Percentiles rank a stretch among this genome's conserved stretches.
Conservation (phyloP, 2,888 invertebrate genomes). For the Taphrorychus bicolor region DNA sequence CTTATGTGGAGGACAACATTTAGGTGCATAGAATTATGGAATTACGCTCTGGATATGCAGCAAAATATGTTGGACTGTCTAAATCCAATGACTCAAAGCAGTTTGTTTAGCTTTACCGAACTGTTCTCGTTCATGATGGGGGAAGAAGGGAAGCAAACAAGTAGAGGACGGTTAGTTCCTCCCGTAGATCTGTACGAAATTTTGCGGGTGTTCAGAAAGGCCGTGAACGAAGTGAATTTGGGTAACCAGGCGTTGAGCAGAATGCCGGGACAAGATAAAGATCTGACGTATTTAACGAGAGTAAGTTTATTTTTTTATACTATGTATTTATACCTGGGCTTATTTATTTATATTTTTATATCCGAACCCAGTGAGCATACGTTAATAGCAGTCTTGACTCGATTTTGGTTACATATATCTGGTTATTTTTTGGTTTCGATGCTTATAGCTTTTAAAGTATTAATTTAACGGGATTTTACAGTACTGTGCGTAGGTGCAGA, state of each 20-base stretch:
- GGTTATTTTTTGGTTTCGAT: no score
- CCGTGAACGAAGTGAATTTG: constrained; percentile 76
- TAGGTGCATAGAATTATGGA: constrained; percentile 92
- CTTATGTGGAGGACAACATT: neutral
- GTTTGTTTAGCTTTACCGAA: constrained; percentile 93
- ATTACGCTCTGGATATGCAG: constrained; percentile 96
- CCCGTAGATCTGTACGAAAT: constrained; percentile 84
- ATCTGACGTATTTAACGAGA: constrained; percentile 80
- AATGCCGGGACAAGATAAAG: constrained; percentile 71
- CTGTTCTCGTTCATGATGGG: constrained; percentile 94
- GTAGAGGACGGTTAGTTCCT: constrained; percentile 65
- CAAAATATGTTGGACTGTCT: constrained; percentile 91
- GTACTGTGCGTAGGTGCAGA: no score
- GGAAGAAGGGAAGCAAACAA: constrained; percentile 74
- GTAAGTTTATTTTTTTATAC: constrained; percentile 60
- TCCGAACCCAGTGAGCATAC: no score
- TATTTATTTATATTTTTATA: neutral
- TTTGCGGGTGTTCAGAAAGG: constrained; percentile 81
- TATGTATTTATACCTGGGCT: neutral
- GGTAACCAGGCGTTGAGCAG: constrained; percentile 69
- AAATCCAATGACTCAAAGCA: constrained; percentile 94
- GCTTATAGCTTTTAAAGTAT: no score
- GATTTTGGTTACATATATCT: no score
- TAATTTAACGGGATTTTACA: no score
- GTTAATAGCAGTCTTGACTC: no score